These are phyloP conservation scores for Melanerpes aurifrons DNA, from an alignment of 2,113 vertebrate genomes.

Conservation along the genomic window DNA sequence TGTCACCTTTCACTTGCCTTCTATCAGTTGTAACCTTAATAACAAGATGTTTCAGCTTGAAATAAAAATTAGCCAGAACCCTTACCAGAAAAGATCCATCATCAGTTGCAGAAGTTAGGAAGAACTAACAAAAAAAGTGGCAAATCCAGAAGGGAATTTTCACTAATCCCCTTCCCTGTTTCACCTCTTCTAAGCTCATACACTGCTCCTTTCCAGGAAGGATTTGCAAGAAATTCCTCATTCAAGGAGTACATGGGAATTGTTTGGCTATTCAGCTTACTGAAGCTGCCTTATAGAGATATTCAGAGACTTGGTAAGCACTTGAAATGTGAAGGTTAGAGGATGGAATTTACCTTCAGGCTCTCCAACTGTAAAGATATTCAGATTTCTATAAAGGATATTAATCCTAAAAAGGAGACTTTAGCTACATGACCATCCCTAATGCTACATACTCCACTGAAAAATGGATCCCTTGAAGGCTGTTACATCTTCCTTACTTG, in stretches of 20 bases:
- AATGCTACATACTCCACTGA: neutral
- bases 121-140: neutral
- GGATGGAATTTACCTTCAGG: conserved; percentile 9
- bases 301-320: neutral
- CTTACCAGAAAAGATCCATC: neutral
- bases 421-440: neutral
- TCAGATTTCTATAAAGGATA: conserved; percentile 9
- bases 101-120: neutral
- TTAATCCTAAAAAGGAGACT: conserved; percentile 10
- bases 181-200: neutral
- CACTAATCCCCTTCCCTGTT: neutral
- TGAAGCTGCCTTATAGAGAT: neutral
- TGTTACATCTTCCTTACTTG: neutral
- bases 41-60: conserved; percentile 30
- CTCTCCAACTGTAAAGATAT: neutral
- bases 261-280: neutral
- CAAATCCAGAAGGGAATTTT: neutral
- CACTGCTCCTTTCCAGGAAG: neutral
- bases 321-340: conserved; percentile 22
- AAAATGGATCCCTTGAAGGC: conserved; percentile 41
- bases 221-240: neutral
- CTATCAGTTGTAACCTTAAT: conserved; percentile 20
- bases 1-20: conserved; percentile 36
- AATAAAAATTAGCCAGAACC: conserved; percentile 25
- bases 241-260: neutral